Base-by-base conservation (phyloP, 1,140 invertebrate genomes). In the Caenorhabditis remanei region DNA sequence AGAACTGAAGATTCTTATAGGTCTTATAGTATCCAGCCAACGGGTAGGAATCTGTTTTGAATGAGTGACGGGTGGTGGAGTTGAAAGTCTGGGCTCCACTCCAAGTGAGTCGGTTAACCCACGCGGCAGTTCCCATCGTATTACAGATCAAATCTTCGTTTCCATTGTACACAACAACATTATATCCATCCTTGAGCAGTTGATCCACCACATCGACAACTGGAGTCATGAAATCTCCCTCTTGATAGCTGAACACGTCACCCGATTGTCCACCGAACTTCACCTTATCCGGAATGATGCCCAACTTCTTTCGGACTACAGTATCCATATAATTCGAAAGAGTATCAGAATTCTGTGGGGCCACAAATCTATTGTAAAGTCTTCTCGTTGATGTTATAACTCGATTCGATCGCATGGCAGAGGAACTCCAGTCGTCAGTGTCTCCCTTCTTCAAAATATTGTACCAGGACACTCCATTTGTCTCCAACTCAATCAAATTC, bases 401-500 rank as follows among this genome's bases (percentile, higher is more conserved):
- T 24, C 56, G 19, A 83, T 55, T 87, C 7, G 56, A 43, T 83
- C 79, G 61, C 40, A 75, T 55, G 4, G 65, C 61, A 41, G 56
- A 87, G 0, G 58, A 56, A 55, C 50, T 90, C 89, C 89, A 90
- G 58, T 88, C 87, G 55, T 90, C 89, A 50, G 83, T 67, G 4
- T 53, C 79, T 13, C 83, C 87, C 16, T 83, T 48, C 71, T 90
- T 91, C 19, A 96, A 91, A 87, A 97, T 95, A 91, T 96, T 96
- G 90, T 96, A 96, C 90, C 96, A 96, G 90, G 96, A 95, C 11
- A 96, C 95, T 43, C 94, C 94, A 67, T 94, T 93, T 0, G 95
- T 95, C 19, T 89, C 85, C 50, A 82, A 88, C 8, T 5, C 94
- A 86, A 84, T 96, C 2, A 95, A 93, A 9, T 50, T 46, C 93